Evolutionary conservation across 2,888 invertebrate genomes (phyloP), one percentile per base, ranked within the genome.

Genomic region (Andrena fulva): DNA sequence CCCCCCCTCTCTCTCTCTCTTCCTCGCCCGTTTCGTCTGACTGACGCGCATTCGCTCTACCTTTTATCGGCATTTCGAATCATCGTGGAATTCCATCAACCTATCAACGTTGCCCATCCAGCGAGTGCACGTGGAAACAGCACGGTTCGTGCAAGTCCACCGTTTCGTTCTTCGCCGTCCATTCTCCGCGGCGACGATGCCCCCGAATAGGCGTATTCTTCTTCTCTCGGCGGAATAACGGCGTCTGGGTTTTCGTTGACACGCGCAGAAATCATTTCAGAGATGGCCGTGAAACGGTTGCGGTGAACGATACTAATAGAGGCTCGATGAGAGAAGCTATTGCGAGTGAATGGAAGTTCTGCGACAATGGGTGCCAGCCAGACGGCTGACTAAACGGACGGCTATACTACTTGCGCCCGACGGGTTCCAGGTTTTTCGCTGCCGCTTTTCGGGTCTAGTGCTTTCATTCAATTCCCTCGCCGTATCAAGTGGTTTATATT

Each of bases 51-150:
- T 80, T 79, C 67, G 71, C 75, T 60, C 72, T 70, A 35, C 77
- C 77, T 70, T 80, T 86, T 78, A 86, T 81, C 76, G 77, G 71
- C 48, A 68, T 67, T 77, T 81, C 62, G 62, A 81, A 86, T 86
- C 76, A 78, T 77, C 70, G 59, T 69, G 62, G 78, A 79, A 79
- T 81, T 79, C 81, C 54, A 60, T 81, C 78, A 84, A 81, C 64
- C 77, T 86, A 80, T 77, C 62, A 70, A 56, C 72, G 69, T 59
- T 75, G 78, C 68, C 69, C 82, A 52, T 77, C 68, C 72, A 24
- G 27, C 48, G 31, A 42, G 20, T 75, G 59, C 16, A 35, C 59
- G 62, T 20, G 42, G 42, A 33, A 54, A 66, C 64, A 60, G 68
- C 60, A 24, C 42, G 52, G 2, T 42, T 29, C 48, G 35, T 4